Evolutionary conservation across 2,888 invertebrate genomes (phyloP), one percentile per base, ranked within the genome.

Genomic region (Drosophila cracens): DNA sequence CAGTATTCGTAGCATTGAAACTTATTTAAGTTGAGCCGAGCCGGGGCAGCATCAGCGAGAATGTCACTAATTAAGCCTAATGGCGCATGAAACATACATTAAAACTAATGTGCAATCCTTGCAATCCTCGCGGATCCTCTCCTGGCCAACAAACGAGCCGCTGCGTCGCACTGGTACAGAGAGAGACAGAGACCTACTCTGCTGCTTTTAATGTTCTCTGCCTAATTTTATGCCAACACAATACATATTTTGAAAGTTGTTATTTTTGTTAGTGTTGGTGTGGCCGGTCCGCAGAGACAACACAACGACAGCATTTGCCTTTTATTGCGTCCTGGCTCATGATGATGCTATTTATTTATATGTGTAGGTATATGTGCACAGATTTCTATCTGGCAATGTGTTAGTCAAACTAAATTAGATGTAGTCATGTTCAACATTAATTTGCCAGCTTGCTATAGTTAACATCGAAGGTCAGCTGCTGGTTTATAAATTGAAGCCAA

Each of bases 81-180:
- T 85, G 85, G 88, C 90, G 83, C 88, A 85, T 85, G 90, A 89
- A 85, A 89, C 85, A 85, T 85, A 90, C 88, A 89, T 85, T 85
- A 85, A 87, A 85, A 85, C 88, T 85, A 87, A 89, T 89, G 84
- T 85, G 88, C 83, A 85, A 69, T 81, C 87, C 84, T 60, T 79
- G 79, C 79, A 72, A 43, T 69, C 51, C 69, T 18, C 40, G 13
- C 62, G 36, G 48, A 31, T 8, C 40, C 62, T 34, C 63, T 56
- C 38, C 49, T 46, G 16, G 25, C 33, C 58, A 58, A 21, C 56
- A 8, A 33, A n/a, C 46, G 25, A 59, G 48, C 27, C 27, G 21
- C 25, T 66, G 64, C 64, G 70, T 60, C 74, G 62, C 77, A 49
- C 38, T 40, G 38, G 56, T 29, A 5, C 25, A 43, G 16, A 36